These are phyloP conservation scores for Diorhabda sublineata DNA, from an alignment of 1,140 invertebrate genomes.

Conservation along the genomic window DNA sequence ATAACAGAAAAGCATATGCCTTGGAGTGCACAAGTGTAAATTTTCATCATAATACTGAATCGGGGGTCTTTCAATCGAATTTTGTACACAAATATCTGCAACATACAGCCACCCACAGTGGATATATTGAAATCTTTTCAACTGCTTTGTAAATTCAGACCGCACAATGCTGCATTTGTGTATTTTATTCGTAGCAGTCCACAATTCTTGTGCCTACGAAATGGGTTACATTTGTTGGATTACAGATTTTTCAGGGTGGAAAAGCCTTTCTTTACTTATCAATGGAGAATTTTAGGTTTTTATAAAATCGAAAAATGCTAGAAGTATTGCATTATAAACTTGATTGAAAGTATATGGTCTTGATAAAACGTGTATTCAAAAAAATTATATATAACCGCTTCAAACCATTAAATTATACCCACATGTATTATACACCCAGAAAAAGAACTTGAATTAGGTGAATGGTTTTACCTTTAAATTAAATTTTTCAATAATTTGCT, in stretches of 20 bases:
- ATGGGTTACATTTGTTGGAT: slow-evolving; percentile 45
- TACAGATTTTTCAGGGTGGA: slow-evolving; percentile 40
- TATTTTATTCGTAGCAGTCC: slow-evolving; percentile 46
- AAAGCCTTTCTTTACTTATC: slow-evolving; percentile 37
- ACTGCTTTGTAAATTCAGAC: slow-evolving; percentile 48
- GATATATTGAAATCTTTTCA: slow-evolving; percentile 48
- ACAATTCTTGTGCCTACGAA: slow-evolving; percentile 39
- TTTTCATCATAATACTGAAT: slow-evolving; percentile 47
- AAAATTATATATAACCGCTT: background rate
- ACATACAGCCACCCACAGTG: slow-evolving; percentile 42
- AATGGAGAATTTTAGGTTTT: slow-evolving; percentile 18
- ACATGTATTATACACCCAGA: too few relatives aligned
- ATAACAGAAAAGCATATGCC: slow-evolving; percentile 40
- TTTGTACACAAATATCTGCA: slow-evolving; percentile 43
- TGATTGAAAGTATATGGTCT: background rate
- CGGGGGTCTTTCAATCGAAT: slow-evolving; percentile 41
- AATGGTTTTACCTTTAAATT: too few relatives aligned
- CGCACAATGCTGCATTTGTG: slow-evolving; percentile 44
- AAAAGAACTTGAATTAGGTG: too few relatives aligned
- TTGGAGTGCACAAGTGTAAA: slow-evolving; percentile 49
- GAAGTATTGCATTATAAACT: background rate
- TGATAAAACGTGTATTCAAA: background rate
- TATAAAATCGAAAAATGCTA: slow-evolving; percentile 6
- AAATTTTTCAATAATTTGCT: too few relatives aligned
- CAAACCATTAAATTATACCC: too few relatives aligned